Base-by-base conservation (phyloP, 2,888 invertebrate genomes). In the Arge pagana region DNA sequence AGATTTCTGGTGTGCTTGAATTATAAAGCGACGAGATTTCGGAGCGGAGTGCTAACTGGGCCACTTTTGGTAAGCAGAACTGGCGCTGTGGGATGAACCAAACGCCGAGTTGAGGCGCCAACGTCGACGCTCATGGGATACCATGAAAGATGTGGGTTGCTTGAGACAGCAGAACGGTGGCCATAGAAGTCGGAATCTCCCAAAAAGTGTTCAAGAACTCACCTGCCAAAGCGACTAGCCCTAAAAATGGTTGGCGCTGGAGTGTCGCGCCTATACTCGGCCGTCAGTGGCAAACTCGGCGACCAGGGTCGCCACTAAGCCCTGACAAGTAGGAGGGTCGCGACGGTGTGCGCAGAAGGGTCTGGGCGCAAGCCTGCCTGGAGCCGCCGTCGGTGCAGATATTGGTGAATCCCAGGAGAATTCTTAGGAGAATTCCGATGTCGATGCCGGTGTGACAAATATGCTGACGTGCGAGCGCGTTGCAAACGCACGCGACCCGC, bases 91-190 rank as follows among this genome's bases (percentile, higher is more conserved):
- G 56, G 58, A 58, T 56, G 58, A 58, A 57, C 83, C 18, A 42
- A 42, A 42, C 41, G 30, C 41, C 41, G 41, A 42, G 30, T 42
- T 28, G 30, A 42, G 41, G 41, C 26, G 41, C 28, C 28, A 26
- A 41, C 26, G 41, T 68, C 77, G 78, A 81, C 81, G 81, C 82
- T 79, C 77, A 81, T 79, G 73, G 78, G 39, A 40, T 24, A 40
- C 39, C 82, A 81, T 77, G 77, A 82, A 83, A 81, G 83, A 82
- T 78, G 83, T 63, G 62, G 62, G 80, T 83, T 78, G 81, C 80
- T 83, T 73, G 76, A 79, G 82, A 83, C 84, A 85, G 83, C 83
- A 84, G 83, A 85, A 83, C 83, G 83, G 84, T 85, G 85, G 83
- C 83, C 85, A 85, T 85, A 85, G 85, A 86, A 86, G 85, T 86